Conservation (phyloP, 2,113 vertebrate genomes). For the Lasiurus cinereus region DNA sequence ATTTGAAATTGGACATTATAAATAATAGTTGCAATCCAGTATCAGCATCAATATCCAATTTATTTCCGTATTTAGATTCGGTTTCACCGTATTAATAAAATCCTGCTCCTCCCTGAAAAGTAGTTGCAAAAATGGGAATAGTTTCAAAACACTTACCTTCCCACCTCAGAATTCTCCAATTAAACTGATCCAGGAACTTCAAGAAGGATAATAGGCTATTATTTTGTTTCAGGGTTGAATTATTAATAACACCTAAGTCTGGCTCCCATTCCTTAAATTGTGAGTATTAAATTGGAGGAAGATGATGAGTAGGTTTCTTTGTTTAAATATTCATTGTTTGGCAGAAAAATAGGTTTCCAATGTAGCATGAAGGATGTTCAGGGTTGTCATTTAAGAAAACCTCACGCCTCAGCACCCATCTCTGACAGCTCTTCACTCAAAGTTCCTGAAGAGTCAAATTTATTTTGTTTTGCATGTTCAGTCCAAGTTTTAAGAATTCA, state of each 20-base stretch:
- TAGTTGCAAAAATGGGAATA: conserved; percentile 28
- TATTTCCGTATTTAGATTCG: conserved; percentile 64
- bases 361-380: conserved; percentile 42
- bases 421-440: conserved; percentile 69
- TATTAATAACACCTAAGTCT: conserved; percentile 73
- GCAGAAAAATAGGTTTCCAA: conserved; percentile 59
- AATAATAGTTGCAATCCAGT: conserved; percentile 55
- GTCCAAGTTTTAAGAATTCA: not conserved
- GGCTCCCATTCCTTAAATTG: conserved; percentile 45
- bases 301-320: conserved; percentile 61
- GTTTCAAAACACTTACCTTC: conserved; percentile 64
- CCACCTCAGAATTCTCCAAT: conserved; percentile 56
- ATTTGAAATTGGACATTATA: conserved; percentile 55
- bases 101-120: not conserved
- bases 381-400: conserved; percentile 58
- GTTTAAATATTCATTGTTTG: conserved; percentile 69
- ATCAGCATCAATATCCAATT: conserved; percentile 57
- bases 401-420: not conserved
- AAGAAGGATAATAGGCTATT: conserved; percentile 72
- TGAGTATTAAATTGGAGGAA: conserved; percentile 41
- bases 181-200: conserved; percentile 60
- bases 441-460: conserved; percentile 52
- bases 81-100: conserved; percentile 39
- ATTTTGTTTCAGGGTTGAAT: conserved; percentile 78
- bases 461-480: conserved; percentile 21